Conservation (phyloP, 2,113 vertebrate genomes). For the Marmota monax region DNA sequence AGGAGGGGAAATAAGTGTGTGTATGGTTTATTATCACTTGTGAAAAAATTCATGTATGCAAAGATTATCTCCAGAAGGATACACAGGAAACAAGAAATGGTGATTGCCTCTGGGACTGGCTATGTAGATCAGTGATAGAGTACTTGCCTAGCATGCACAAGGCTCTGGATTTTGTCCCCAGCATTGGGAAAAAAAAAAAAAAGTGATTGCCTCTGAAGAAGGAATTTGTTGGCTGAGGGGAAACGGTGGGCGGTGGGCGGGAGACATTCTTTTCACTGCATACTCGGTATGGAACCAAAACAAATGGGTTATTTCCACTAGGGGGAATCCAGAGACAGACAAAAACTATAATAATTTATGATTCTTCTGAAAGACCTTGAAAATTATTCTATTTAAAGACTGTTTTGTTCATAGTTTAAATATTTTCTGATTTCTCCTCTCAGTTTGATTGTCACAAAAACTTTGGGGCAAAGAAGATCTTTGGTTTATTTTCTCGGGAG, state of each 20-base stretch:
- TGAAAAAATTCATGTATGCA: not conserved
- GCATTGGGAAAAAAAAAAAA: not conserved
- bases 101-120: not conserved
- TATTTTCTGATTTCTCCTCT: constrained; percentile 46
- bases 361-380: constrained; percentile 40
- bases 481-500: constrained; percentile 25
- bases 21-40: not conserved
- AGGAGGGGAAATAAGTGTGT: not conserved
- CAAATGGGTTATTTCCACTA: constrained; percentile 29
- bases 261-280: constrained; percentile 9
- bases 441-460: not conserved
- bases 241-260: not conserved
- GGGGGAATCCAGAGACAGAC: constrained; percentile 3
- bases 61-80: not conserved
- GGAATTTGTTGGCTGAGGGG: not conserved
- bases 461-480: not conserved
- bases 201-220: not conserved
- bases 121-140: not conserved
- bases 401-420: constrained; percentile 28
- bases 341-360: not conserved
- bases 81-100: not conserved
- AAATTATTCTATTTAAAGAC: constrained; percentile 26
- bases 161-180: not conserved
- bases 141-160: not conserved
- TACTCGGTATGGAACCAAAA: constrained; percentile 23